Conservation (phyloP, 1,140 invertebrate species). For the Ctenoplectra terminalis region DNA sequence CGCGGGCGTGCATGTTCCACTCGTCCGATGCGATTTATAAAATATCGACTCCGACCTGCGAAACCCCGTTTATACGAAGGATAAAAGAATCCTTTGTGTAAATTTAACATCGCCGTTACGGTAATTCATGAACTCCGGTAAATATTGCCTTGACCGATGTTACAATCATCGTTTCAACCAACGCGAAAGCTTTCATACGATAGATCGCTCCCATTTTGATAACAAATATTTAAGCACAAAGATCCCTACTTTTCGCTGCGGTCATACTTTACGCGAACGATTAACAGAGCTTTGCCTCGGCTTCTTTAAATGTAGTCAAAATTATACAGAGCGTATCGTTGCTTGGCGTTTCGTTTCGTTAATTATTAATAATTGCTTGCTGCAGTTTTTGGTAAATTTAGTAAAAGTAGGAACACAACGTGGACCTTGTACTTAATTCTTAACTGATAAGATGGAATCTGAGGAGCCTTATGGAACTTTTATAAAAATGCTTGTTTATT, state of each 20-base stretch:
- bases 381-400: no score
- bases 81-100: neutral
- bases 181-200: no score
- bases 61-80: neutral
- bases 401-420: no score
- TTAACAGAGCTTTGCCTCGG: neutral
- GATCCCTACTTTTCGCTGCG: neutral
- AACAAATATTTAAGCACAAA: neutral
- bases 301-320: no score
- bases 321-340: no score
- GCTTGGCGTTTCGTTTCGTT: no score
- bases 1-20: neutral
- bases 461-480: no score
- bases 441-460: no score
- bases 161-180: neutral
- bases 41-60: neutral
- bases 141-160: neutral
- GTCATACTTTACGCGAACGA: neutral
- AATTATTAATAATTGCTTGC: no score
- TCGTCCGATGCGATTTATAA: slow-evolving; percentile 11
- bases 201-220: neutral
- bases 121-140: neutral
- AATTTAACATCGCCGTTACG: neutral
- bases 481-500: no score
- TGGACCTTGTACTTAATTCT: no score